Percentiles rank a stretch among this genome's conserved stretches.
Evolutionary conservation across 2,797 vertebrate species (phyloP).

Genomic region (Rhynchotus rufescens): DNA sequence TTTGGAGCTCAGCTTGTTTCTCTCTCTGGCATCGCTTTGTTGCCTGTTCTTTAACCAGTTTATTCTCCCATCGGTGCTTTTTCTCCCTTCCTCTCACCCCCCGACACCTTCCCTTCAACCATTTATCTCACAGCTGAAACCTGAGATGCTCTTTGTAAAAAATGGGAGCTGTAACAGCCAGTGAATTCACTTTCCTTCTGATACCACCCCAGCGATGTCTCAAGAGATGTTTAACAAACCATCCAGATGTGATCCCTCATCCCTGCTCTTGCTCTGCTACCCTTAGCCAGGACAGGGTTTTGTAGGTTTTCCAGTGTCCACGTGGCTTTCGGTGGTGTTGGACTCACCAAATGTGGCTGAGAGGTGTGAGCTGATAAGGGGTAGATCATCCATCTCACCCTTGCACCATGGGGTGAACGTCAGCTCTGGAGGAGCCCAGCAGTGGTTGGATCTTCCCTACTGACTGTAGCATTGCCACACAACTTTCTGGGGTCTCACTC

Average conservation of each 20-base stretch:
- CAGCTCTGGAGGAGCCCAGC: not conserved
- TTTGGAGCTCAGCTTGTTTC: not conserved
- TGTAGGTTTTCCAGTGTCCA: not conserved
- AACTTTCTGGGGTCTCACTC: too few relatives aligned
- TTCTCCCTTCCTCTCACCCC: not conserved
- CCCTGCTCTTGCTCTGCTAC: not conserved
- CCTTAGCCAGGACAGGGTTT: not conserved
- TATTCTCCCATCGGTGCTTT: not conserved
- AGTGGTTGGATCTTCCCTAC: not conserved
- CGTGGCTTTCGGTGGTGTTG: not conserved
- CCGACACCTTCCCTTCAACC: not conserved
- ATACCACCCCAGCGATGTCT: accelerated
- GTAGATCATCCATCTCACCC: not conserved
- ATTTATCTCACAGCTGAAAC: not conserved
- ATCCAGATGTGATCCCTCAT: not conserved
- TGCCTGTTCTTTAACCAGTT: not conserved
- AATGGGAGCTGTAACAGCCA: not conserved
- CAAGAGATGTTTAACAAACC: not conserved
- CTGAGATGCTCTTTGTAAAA: not conserved
- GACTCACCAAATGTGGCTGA: accelerated
- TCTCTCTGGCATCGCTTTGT: not conserved
- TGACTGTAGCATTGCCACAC: not conserved
- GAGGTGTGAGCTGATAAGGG: not conserved
- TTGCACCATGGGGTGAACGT: not conserved
- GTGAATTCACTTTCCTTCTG: not conserved